These are phyloP conservation scores for Nudaria mundana DNA, from an alignment of 2,888 invertebrate genomes.

Conservation along the genomic window DNA sequence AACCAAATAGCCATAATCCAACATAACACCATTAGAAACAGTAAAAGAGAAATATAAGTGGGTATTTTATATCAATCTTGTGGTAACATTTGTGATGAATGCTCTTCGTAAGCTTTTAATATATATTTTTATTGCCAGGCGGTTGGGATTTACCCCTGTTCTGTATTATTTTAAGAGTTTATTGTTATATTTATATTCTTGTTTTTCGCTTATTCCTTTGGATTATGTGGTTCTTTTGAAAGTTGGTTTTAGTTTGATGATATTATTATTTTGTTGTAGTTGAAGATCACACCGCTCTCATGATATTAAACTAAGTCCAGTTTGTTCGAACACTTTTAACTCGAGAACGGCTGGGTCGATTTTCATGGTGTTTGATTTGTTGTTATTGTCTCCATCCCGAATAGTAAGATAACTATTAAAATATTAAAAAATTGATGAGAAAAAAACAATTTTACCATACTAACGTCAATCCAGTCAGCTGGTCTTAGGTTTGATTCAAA, in stretches of 20 bases:
- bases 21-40: constrained; percentile 22
- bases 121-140: constrained; percentile 54
- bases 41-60: constrained; percentile 39
- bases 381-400: too few species aligned
- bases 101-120: constrained; percentile 45
- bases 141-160: constrained; percentile 20
- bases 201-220: constrained; percentile 20
- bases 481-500: too few species aligned
- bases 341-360: too few species aligned
- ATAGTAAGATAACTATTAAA: too few species aligned
- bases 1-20: constrained; percentile 16
- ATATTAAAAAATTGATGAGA: too few species aligned
- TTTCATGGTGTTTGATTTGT: too few species aligned
- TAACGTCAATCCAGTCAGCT: too few species aligned
- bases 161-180: constrained; percentile 20
- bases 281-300: too few species aligned
- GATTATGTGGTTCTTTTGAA: constrained; percentile 12
- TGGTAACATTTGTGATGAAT: constrained; percentile 57
- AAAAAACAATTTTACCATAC: too few species aligned
- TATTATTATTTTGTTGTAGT: constrained; percentile 4
- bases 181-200: constrained; percentile 27
- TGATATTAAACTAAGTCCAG: too few species aligned
- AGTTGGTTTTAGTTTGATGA: not conserved
- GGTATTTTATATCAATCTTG: constrained; percentile 53
- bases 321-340: too few species aligned